phyloP scores from a whole-genome alignment of 2,797 vertebrate species.

The Danio albolineatus region DNA sequence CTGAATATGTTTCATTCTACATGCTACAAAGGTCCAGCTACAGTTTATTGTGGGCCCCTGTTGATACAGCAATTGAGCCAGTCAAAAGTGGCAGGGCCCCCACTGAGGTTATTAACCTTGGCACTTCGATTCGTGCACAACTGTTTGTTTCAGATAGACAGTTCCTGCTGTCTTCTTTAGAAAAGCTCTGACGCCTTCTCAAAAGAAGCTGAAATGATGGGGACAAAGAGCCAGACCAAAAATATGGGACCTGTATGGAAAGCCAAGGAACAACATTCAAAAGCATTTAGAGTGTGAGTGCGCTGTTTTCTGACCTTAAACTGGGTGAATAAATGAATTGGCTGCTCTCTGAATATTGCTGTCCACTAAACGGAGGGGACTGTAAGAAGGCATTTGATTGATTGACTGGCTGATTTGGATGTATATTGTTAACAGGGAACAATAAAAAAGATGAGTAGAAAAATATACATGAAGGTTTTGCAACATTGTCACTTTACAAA shows the following conservation, averaged over 20 bases:
- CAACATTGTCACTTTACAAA: neutral
- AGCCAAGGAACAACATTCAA: conserved; percentile 27
- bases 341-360: neutral
- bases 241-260: conserved; percentile 35
- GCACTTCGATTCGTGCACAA: conserved; percentile 45
- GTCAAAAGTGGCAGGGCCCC: conserved; percentile 55
- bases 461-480: neutral
- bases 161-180: conserved; percentile 60
- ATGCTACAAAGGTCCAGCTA: conserved; percentile 41
- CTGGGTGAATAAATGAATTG: conserved; percentile 48
- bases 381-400: neutral
- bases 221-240: conserved; percentile 54
- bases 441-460: neutral
- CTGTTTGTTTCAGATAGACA: conserved; percentile 60
- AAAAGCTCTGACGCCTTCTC: conserved; percentile 58
- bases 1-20: conserved; percentile 25
- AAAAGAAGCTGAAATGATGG: conserved; percentile 44
- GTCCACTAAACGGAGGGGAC: conserved; percentile 7
- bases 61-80: conserved; percentile 45
- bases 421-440: neutral
- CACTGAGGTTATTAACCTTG: conserved; percentile 62
- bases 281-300: conserved; percentile 39
- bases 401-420: neutral
- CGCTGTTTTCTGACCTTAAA: conserved; percentile 23
- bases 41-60: conserved; percentile 46